phyloP scores from a whole-genome alignment of 2,888 invertebrate species.

The Hyalella azteca region DNA sequence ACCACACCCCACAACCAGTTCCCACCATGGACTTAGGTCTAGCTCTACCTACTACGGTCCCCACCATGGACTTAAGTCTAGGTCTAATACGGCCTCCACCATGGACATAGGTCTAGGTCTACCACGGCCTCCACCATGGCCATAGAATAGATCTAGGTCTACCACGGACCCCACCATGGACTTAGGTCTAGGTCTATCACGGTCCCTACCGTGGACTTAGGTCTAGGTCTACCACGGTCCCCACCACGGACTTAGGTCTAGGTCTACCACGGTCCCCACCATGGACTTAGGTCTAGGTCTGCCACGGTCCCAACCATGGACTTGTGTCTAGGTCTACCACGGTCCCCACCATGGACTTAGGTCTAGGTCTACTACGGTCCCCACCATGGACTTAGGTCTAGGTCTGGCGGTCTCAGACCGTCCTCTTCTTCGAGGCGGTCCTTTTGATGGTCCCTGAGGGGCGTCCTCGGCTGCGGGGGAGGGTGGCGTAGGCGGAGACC shows the following conservation, averaged over 20 bases:
- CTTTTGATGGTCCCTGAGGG: constrained; percentile 45
- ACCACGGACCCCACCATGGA: background rate
- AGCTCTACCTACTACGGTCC: no score
- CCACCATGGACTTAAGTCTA: no score
- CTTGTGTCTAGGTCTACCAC: constrained; percentile 46
- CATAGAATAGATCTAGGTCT: background rate
- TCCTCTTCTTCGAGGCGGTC: constrained; percentile 55
- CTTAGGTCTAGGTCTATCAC: background rate
- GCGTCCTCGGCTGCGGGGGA: constrained; percentile 48
- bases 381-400: constrained; percentile 54
- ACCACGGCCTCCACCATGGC: background rate
- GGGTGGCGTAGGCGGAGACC: constrained; percentile 58
- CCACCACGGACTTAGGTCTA: background rate
- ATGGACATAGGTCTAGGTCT: background rate
- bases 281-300: background rate
- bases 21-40: no score
- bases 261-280: background rate
- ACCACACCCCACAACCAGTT: no score
- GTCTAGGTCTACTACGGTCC: background rate
- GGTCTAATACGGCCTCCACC: no score
- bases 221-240: background rate
- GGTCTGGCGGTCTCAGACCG: constrained; percentile 53
- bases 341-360: background rate
- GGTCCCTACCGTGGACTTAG: background rate
- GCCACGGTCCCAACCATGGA: constrained; percentile 50